A percentile compares a stretch with the other conserved stretches of the same genome.
These are phyloP conservation scores for Bombus ignitus DNA, from an alignment of 1,140 invertebrate species.

Conservation along the genomic window DNA sequence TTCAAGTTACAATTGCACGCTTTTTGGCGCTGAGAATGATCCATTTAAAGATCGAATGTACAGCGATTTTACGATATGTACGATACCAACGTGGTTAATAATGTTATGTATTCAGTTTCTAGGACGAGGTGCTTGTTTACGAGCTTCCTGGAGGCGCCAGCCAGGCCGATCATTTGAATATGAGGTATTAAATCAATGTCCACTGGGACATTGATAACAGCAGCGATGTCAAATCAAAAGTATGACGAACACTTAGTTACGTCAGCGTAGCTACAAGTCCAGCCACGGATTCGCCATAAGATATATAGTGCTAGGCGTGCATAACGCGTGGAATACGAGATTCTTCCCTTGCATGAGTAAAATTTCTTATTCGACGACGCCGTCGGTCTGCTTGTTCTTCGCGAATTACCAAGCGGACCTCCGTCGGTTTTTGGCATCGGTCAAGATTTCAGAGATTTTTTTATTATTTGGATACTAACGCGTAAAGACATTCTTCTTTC, in stretches of 20 bases:
- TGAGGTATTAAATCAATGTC: conserved; percentile 44
- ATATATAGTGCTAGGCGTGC: conserved; percentile 53
- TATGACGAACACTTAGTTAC: conserved; percentile 50
- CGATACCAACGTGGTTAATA: background rate
- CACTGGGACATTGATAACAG: conserved; percentile 21
- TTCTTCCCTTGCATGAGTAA: conserved; percentile 35
- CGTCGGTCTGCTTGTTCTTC: conserved; percentile 5
- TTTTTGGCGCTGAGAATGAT: background rate
- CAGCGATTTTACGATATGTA: background rate
- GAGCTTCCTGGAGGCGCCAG: conserved; percentile 20
- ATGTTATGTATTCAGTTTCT: background rate
- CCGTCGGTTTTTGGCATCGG: too few species aligned
- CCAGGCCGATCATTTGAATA: conserved; percentile 19
- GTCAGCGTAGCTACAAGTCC: conserved; percentile 27
- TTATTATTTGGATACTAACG: background rate
- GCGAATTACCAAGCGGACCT: conserved; percentile 21
- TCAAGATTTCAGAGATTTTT: too few species aligned
- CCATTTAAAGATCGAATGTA: background rate
- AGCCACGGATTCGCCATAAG: conserved; percentile 57
- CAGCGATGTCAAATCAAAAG: conserved; percentile 46
- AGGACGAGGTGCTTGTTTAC: conserved; percentile 28
- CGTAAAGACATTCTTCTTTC: background rate
- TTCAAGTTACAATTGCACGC: background rate
- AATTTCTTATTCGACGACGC: conserved; percentile 23
- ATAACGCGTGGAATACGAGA: conserved; percentile 55